Conservation (phyloP, 2,113 vertebrate genomes). For the Salvator merianae region DNA sequence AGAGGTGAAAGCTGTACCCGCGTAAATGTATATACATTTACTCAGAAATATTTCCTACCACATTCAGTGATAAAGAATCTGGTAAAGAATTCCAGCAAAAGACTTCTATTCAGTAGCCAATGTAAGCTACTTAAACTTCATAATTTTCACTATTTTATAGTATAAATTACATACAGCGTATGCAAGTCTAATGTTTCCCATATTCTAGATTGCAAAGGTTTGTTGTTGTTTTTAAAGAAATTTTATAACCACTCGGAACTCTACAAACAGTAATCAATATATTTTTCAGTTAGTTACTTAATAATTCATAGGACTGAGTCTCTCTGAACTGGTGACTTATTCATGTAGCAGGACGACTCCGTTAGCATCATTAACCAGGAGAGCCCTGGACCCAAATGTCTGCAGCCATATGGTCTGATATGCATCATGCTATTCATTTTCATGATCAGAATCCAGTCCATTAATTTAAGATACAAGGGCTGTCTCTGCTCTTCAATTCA, state of each 20-base stretch:
- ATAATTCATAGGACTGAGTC: neutral
- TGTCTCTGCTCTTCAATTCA: neutral
- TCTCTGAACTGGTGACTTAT: fast-evolving
- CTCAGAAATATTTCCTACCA: neutral
- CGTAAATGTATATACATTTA: neutral
- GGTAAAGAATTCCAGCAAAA: neutral
- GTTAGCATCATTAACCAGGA: neutral
- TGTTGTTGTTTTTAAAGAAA: neutral
- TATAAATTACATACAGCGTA: neutral
- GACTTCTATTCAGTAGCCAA: neutral
- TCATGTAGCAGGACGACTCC: fast-evolving
- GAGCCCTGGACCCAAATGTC: fast-evolving
- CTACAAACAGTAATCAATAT: neutral
- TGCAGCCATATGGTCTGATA: fast-evolving
- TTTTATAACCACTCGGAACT: neutral
- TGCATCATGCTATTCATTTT: neutral
- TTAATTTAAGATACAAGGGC: neutral
- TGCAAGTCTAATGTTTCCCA: neutral
- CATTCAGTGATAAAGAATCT: too few relatives aligned
- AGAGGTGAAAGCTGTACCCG: neutral
- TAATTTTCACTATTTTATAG: neutral
- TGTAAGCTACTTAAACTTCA: neutral
- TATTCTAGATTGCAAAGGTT: neutral
- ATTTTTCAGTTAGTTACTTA: fast-evolving
- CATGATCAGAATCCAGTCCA: neutral